Evolutionary conservation across 2,888 invertebrate genomes (phyloP).

Genomic region (Papilio elwesi): DNA sequence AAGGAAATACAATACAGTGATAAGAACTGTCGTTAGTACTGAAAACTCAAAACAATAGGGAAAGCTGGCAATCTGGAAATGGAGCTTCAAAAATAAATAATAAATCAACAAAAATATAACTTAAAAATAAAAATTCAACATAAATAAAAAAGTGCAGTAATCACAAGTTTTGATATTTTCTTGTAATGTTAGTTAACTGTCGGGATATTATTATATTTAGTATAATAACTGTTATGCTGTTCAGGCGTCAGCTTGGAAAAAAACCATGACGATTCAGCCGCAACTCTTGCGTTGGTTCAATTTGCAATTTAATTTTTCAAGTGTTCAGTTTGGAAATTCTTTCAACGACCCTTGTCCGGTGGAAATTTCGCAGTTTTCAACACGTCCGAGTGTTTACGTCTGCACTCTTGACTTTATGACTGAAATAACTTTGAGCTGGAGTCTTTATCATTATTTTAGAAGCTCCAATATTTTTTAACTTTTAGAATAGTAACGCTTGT

Average conservation of each 20-base stretch:
- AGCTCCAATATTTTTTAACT: slow-evolving; percentile 13
- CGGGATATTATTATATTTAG: background rate
- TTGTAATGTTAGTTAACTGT: too few relatives aligned
- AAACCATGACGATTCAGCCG: background rate
- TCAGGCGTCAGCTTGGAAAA: background rate
- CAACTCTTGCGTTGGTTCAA: slow-evolving; percentile 17
- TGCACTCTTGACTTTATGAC: slow-evolving; percentile 32
- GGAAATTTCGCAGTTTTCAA: slow-evolving; percentile 37
- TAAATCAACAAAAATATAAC: too few relatives aligned
- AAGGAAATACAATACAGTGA: too few relatives aligned
- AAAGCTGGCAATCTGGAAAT: too few relatives aligned
- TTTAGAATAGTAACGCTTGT: background rate
- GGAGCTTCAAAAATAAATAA: too few relatives aligned
- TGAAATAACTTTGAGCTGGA: slow-evolving; percentile 28
- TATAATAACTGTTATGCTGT: background rate
- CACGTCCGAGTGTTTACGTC: slow-evolving; percentile 38
- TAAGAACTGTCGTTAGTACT: too few relatives aligned
- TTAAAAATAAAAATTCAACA: too few relatives aligned
- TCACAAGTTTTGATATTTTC: too few relatives aligned
- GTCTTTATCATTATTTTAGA: slow-evolving; percentile 6
- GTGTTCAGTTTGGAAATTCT: slow-evolving; percentile 34
- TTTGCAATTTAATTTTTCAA: slow-evolving; percentile 34
- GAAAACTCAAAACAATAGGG: too few relatives aligned
- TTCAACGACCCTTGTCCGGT: slow-evolving; percentile 35
- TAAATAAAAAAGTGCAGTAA: too few relatives aligned